Percentiles rank a stretch among this genome's conserved stretches.
Evolutionary conservation across 2,797 vertebrate species (phyloP).

Genomic region (Gymnothorax javanicus): DNA sequence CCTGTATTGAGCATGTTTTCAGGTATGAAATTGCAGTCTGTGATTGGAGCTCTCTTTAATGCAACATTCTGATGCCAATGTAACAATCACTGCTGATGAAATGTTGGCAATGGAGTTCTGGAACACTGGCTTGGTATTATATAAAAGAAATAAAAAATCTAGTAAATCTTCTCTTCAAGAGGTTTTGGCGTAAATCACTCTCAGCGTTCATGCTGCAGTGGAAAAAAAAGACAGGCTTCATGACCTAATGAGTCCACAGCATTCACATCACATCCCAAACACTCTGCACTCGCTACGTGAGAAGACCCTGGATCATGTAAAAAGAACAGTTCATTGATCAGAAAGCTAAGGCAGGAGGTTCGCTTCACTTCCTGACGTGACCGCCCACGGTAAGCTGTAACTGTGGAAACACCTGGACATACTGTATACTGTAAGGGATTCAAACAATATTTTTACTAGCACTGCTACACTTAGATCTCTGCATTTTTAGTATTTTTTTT

Average conservation of each 20-base stretch:
- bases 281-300: not conserved
- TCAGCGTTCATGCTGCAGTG: not conserved
- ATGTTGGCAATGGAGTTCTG: no score
- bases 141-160: no score
- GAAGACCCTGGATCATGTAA: not conserved
- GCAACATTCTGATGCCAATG: no score
- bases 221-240: not conserved
- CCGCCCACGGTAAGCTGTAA: not conserved
- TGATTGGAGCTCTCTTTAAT: no score
- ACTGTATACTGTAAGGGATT: not conserved
- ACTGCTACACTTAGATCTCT: not conserved
- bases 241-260: not conserved
- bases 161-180: no score
- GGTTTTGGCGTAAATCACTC: no score
- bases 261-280: not conserved
- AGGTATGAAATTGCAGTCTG: not conserved
- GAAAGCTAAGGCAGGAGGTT: not conserved
- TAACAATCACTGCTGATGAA: no score
- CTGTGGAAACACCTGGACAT: not conserved
- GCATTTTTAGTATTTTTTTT: not conserved
- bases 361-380: not conserved
- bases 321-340: not conserved
- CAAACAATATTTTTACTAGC: not conserved
- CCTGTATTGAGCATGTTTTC: slow-evolving; percentile 39
- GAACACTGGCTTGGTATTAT: no score